Evolutionary conservation across 2,113 vertebrate genomes (phyloP).

Genomic region (Hippotragus niger): DNA sequence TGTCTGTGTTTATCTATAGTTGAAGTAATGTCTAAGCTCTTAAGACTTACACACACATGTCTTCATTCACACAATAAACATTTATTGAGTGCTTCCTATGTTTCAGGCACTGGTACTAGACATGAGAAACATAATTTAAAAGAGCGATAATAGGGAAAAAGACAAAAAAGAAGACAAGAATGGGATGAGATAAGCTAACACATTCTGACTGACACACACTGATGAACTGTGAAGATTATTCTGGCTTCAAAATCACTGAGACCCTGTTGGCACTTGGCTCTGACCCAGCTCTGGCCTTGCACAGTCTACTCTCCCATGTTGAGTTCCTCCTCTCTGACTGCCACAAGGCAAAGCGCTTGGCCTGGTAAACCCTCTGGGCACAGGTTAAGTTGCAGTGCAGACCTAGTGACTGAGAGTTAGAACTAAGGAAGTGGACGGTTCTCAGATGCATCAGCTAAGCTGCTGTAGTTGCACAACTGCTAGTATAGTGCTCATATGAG

Average conservation of each 20-base stretch:
- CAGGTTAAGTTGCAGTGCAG: not conserved
- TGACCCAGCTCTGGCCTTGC: not conserved
- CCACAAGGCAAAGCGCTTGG: not conserved
- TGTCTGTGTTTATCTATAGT: not conserved
- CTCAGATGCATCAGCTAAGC: not conserved
- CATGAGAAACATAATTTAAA: not conserved
- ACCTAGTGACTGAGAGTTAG: not conserved
- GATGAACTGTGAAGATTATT: not conserved
- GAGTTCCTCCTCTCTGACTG: not conserved
- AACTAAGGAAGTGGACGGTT: constrained; percentile 21
- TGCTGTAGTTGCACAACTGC: not conserved
- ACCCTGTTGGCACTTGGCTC: not conserved
- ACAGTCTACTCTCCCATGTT: not conserved
- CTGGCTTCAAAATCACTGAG: not conserved
- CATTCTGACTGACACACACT: not conserved
- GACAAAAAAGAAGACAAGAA: not conserved
- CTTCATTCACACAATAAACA: not conserved
- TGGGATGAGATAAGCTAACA: not conserved
- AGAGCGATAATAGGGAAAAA: not conserved
- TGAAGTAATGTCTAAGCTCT: not conserved
- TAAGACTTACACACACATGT: not conserved
- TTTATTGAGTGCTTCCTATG: not conserved
- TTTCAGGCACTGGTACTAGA: not conserved
- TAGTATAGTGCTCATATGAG: not conserved
- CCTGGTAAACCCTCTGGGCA: not conserved